Base-by-base conservation (phyloP, 2,797 vertebrate genomes). In the Tamandua tetradactyla region DNA sequence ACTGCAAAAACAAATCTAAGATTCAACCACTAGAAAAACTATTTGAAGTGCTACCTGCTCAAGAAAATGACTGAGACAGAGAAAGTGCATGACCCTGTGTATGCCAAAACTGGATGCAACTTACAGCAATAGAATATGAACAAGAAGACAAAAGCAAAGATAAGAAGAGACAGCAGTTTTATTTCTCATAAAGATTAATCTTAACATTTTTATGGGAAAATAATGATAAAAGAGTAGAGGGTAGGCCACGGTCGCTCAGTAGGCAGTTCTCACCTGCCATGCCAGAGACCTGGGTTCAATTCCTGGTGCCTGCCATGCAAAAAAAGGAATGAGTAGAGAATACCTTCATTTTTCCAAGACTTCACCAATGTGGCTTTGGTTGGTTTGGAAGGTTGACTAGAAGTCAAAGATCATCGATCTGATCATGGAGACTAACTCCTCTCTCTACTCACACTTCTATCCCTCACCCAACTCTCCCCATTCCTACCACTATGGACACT, bases 291-390 rank as follows among this genome's bases (percentile, higher is more conserved):
- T n/a, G n/a, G n/a, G n/a, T n/a, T n/a, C n/a, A n/a, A n/a, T n/a
- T n/a, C n/a, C n/a, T n/a, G n/a, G n/a, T n/a, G n/a, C n/a, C n/a
- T n/a, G n/a, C n/a, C n/a, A n/a, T n/a, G n/a, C n/a, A n/a, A n/a
- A n/a, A n/a, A n/a, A n/a, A n/a, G n/a, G n/a, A n/a, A n/a, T 2
- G 62, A n/a, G 14, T 0, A 61, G 44, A 0, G 1, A 32, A 98
- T 99, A 99, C 99, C 99, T 99, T 99, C 99, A 97, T 99, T 99
- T 96, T 99, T 99, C 96, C 99, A 99, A 3, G 99, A 99, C 94
- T 99, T 99, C 97, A 99, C 99, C 44, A 99, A 97, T 0, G 99
- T 99, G 98, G 99, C 99, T 98, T 99, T 99, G 97, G 99, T 99
- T 76, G 99, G 99, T 35, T 99, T 99, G 25, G 99, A 98, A 6